phyloP scores from a whole-genome alignment of 2,797 vertebrate genomes.

The Mionectes olivaceus region DNA sequence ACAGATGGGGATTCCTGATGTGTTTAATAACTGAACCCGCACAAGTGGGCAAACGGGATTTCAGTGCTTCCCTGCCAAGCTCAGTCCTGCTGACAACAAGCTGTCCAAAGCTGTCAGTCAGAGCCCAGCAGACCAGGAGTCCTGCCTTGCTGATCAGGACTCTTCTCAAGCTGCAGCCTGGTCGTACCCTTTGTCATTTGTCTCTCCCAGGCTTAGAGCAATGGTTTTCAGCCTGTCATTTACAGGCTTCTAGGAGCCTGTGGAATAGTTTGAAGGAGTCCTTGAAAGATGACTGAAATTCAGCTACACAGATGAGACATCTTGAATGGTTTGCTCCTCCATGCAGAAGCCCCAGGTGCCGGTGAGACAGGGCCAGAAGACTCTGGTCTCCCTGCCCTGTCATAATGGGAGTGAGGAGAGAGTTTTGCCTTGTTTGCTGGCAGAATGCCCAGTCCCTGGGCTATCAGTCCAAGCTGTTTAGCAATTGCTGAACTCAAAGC shows the following conservation, averaged over 20 bases:
- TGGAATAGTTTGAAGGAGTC: neutral
- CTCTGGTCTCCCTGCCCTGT: neutral
- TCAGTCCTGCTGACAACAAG: constrained; percentile 4
- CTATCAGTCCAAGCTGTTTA: neutral
- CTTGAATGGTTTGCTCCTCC: neutral
- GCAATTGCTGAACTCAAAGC: neutral
- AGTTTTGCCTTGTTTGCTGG: neutral
- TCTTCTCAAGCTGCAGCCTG: neutral
- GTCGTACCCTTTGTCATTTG: neutral
- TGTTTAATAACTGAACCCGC: constrained; percentile 34
- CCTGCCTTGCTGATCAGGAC: neutral
- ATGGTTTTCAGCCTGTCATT: neutral
- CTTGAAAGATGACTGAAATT: neutral
- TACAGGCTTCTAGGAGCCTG: neutral
- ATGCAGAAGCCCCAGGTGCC: fast-evolving
- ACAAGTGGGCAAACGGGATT: constrained; percentile 12
- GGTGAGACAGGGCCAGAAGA: fast-evolving
- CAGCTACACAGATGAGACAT: neutral
- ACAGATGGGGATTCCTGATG: constrained; percentile 37
- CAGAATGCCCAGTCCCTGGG: neutral
- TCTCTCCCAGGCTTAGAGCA: neutral
- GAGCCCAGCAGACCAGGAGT: neutral
- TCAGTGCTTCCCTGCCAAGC: neutral
- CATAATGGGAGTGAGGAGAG: neutral
- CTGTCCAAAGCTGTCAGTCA: neutral